Percentiles rank a stretch among this genome's conserved stretches.
phyloP scores from a whole-genome alignment of 2,113 vertebrate genomes.

The Sterrhoptilus dennistouni region DNA sequence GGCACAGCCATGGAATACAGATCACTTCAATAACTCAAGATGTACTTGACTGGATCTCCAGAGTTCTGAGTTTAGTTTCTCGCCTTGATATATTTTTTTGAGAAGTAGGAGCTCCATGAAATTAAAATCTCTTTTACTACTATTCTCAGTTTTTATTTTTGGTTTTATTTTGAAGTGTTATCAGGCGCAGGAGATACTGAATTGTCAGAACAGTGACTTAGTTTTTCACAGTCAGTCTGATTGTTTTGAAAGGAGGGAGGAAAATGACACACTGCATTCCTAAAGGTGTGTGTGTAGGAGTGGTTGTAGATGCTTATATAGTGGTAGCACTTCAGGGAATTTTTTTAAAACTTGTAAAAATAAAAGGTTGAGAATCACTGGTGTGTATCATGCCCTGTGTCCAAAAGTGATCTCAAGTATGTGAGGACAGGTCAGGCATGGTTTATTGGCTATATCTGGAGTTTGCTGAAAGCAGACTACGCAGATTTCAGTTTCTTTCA shows the following conservation, averaged over 20 bases:
- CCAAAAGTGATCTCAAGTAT: neutral
- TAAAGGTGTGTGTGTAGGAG: neutral
- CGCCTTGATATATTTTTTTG: neutral
- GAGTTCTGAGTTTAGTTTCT: neutral
- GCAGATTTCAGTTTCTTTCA: neutral
- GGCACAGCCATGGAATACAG: neutral
- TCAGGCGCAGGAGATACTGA: neutral
- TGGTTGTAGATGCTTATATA: neutral
- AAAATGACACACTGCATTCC: neutral
- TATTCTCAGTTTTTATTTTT: neutral
- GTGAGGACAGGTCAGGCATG: neutral
- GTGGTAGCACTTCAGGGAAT: neutral
- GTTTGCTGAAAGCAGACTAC: neutral
- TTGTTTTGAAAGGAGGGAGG: neutral
- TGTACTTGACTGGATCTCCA: neutral
- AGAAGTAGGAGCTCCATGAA: neutral
- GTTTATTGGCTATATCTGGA: neutral
- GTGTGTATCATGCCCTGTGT: neutral
- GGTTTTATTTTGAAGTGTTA: neutral
- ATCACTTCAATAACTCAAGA: neutral
- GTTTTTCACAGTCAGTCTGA: neutral
- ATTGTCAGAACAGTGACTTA: neutral
- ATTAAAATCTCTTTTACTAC: neutral
- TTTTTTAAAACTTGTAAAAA: neutral
- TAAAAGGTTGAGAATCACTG: neutral